Conservation (phyloP, 2,113 vertebrate genomes). For the Cinclus cinclus region DNA sequence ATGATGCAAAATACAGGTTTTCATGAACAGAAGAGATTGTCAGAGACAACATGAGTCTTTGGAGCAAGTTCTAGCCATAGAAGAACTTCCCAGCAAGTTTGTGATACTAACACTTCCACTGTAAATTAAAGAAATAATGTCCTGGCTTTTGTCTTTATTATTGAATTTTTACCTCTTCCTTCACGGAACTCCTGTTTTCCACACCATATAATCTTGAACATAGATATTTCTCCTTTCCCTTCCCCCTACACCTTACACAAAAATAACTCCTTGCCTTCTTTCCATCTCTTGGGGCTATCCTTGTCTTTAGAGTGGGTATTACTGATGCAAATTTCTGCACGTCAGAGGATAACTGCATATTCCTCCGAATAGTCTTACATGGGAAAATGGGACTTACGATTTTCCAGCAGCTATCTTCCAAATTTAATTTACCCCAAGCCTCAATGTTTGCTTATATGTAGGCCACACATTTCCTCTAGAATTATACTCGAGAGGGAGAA, state of each 20-base stretch:
- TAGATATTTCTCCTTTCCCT: neutral
- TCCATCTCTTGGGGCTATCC: constrained; percentile 25
- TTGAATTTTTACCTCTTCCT: neutral
- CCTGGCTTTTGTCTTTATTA: neutral
- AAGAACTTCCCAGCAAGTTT: neutral
- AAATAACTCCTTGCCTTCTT: constrained; percentile 35
- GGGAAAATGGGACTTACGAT: constrained; percentile 9
- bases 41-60: neutral
- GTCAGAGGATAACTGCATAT: constrained; percentile 42
- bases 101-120: neutral
- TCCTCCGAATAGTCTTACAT: constrained; percentile 1
- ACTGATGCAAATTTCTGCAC: constrained; percentile 55
- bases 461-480: constrained; percentile 42
- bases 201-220: neutral
- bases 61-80: neutral
- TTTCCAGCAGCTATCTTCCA: constrained; percentile 46
- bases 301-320: constrained; percentile 30
- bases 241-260: neutral
- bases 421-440: constrained; percentile 51
- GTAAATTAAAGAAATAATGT: neutral
- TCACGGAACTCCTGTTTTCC: neutral
- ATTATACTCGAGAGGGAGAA: constrained; percentile 3
- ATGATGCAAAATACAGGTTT: neutral
- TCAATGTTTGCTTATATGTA: constrained; percentile 61
- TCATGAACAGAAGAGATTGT: neutral